Evolutionary conservation across 2,797 vertebrate species (phyloP).

Genomic region (Karalla daura): DNA sequence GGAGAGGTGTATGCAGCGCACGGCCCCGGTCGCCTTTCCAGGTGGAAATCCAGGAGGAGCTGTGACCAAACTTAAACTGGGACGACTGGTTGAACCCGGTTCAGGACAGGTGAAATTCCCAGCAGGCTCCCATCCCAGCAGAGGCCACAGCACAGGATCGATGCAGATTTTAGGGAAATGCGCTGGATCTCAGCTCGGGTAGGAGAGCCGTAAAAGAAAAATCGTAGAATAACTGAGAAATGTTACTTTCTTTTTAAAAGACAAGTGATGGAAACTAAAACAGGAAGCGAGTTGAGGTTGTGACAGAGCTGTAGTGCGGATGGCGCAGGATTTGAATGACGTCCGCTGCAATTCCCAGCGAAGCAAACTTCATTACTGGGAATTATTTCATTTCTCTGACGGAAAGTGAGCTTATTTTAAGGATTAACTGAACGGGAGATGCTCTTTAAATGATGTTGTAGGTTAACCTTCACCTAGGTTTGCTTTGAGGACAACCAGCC

Average conservation of each 20-base stretch:
- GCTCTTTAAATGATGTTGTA: too few relatives aligned
- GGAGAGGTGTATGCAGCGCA: conserved; percentile 82
- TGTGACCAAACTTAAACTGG: conserved; percentile 73
- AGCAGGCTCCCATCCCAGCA: conserved; percentile 69
- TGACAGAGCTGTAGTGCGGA: conserved; percentile 1
- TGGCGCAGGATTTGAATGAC: too few relatives aligned
- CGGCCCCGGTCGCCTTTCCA: conserved; percentile 78
- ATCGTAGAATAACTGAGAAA: too few relatives aligned
- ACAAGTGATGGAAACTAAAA: not conserved
- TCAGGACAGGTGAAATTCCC: conserved; percentile 83
- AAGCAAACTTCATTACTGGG: too few relatives aligned
- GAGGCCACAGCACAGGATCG: conserved; percentile 73
- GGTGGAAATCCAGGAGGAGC: conserved; percentile 82
- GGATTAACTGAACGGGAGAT: not conserved
- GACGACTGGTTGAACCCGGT: conserved; percentile 79
- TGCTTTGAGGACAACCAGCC: too few relatives aligned
- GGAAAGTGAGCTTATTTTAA: not conserved
- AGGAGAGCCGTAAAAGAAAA: conserved; percentile 50
- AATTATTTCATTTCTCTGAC: not conserved
- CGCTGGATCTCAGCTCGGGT: conserved; percentile 45
- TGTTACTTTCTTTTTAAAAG: not conserved
- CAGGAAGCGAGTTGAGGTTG: not conserved
- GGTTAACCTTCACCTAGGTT: too few relatives aligned
- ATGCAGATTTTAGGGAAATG: conserved; percentile 55
- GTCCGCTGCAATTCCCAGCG: too few relatives aligned